Evolutionary conservation across 2,797 vertebrate species (phyloP).

Genomic region (Sternotherus odoratus): DNA sequence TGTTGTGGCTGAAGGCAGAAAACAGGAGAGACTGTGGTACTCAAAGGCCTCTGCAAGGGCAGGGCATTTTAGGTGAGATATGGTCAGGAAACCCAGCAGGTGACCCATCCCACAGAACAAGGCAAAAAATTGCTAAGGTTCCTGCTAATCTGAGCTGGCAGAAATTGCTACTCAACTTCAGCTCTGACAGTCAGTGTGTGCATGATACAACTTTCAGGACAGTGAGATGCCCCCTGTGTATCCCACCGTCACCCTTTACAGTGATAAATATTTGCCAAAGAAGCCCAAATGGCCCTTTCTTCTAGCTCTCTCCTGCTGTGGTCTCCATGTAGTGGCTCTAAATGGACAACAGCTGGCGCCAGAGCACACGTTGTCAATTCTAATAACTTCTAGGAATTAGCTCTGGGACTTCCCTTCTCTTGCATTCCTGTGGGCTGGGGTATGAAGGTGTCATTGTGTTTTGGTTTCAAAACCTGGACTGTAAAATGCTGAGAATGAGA

Average conservation of each 20-base stretch:
- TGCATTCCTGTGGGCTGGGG: not conserved
- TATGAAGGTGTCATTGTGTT: not conserved
- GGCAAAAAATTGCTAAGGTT: not conserved
- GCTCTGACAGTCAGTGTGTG: not conserved
- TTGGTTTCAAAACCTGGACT: not conserved
- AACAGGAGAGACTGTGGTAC: too few species aligned
- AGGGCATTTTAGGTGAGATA: too few species aligned
- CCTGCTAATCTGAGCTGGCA: not conserved
- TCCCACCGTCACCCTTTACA: not conserved
- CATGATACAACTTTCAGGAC: not conserved
- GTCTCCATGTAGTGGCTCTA: not conserved
- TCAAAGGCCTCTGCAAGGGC: too few species aligned
- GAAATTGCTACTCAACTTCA: not conserved
- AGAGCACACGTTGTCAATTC: not conserved
- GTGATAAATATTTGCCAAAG: not conserved
- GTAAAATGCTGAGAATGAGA: not conserved
- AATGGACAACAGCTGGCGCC: accelerated
- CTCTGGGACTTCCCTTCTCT: not conserved
- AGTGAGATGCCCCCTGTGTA: not conserved
- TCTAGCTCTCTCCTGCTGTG: accelerated
- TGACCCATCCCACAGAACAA: not conserved
- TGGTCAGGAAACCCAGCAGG: not conserved
- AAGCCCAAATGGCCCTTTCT: not conserved
- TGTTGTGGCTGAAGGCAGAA: too few species aligned
- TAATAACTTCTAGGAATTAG: not conserved